Base-by-base conservation (phyloP, 2,797 vertebrate genomes). In the Phrynocephalus vlangalii region DNA sequence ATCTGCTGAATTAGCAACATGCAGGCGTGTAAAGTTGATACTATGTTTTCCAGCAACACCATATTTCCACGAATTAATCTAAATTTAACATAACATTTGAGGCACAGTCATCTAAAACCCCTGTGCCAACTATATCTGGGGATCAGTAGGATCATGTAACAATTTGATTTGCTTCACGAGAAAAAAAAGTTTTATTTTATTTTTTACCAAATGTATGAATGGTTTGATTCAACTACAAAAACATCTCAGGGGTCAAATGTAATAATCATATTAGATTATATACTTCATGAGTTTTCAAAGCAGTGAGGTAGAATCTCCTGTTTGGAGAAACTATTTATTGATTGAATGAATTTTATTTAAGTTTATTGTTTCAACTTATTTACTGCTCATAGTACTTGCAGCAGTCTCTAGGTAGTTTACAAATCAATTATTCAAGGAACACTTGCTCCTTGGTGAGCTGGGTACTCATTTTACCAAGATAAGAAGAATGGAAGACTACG, bases 1-100 rank as follows among this genome's bases (percentile, higher is more conserved):
- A 83, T 79, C 38, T n/a, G n/a, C n/a, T n/a, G 15, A 86, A 0
- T 66, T 81, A 48, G 70, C 60, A 33, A 11, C 48, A 16, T 50
- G n/a, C 6, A 82, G 63, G 60, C 67, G 8, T 81, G 44, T 0
- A 50, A 75, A 67, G 86, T n/a, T 63, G 81, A 87, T 70, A 48
- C 66, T 30, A 71, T 70, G 50, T 66, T 72, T 84, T 22, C 9
- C 68, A 76, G n/a, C 83, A 22, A 20, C 52, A 81, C 30, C 63
- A 56, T 52, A 18, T 81, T 44, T 75, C 44, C 50, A 75, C n/a
- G n/a, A 33, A 80, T 75, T 80, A 38, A 67, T 88, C 44, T 76
- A 22, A 50, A 67, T 80, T 84, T 80, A 88, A 28, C 38, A 80
- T 66, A 50, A 50, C 3, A 67, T 50, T 33, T 28, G 50, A 79